Evolutionary conservation across 2,888 invertebrate species (phyloP).

Genomic region (Microplitis manilae): DNA sequence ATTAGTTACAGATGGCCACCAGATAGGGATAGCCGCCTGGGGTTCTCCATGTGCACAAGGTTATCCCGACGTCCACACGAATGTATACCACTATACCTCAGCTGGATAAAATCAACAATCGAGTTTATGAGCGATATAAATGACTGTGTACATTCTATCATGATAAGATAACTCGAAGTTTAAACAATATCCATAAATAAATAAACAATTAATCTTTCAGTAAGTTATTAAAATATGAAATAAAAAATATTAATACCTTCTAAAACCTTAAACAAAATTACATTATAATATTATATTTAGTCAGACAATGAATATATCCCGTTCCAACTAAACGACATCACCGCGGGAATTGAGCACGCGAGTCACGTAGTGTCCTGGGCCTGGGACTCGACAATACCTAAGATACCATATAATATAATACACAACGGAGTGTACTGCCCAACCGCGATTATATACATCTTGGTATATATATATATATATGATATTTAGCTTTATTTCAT

Average conservation of each 20-base stretch:
- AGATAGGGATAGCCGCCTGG: conserved; percentile 64
- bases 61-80: conserved; percentile 43
- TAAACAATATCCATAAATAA: not conserved
- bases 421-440: not conserved
- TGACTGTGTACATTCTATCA: not conserved
- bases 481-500: not conserved
- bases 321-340: not conserved
- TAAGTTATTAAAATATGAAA: not conserved
- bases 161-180: not conserved
- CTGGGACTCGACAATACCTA: conserved; percentile 7
- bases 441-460: conserved; percentile 11
- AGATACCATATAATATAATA: not conserved
- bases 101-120: conserved; percentile 38
- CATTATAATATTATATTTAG: not conserved
- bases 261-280: not conserved
- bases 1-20: conserved; percentile 44
- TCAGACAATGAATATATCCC: conserved; percentile 7
- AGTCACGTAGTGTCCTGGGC: conserved; percentile 24
- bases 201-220: not conserved
- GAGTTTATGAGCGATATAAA: not conserved
- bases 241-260: not conserved
- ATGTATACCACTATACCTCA: conserved; percentile 39
- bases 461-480: conserved; percentile 6
- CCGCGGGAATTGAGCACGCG: conserved; percentile 11
- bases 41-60: conserved; percentile 48